These are phyloP conservation scores for Heliconius erato DNA, from an alignment of 2,888 invertebrate species.

Conservation along the genomic window DNA sequence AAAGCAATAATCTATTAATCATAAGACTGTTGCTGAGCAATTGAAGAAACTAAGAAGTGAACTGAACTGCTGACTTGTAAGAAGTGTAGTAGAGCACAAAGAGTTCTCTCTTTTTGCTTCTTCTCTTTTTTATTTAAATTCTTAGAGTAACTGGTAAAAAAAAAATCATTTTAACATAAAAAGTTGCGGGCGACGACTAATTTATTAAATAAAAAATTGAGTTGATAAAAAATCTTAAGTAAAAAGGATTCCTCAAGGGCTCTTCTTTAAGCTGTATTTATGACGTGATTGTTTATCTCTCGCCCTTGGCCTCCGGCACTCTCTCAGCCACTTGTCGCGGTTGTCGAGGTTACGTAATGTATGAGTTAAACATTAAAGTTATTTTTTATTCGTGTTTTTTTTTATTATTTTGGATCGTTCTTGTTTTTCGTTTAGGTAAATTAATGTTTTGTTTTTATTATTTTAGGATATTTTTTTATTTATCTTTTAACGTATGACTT, in stretches of 20 bases:
- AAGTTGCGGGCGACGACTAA: too few species aligned
- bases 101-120: too few species aligned
- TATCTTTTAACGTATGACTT: too few species aligned
- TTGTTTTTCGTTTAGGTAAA: background rate
- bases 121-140: background rate
- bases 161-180: too few species aligned
- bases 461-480: background rate
- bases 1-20: too few species aligned
- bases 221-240: background rate
- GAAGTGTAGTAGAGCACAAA: too few species aligned
- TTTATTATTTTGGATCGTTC: background rate
- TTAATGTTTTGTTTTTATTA: background rate
- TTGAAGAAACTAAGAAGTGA: too few species aligned
- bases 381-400: background rate
- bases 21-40: too few species aligned
- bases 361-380: background rate
- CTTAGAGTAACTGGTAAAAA: background rate
- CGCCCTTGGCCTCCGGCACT: background rate
- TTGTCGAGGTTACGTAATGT: background rate
- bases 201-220: background rate
- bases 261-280: conserved; percentile 2
- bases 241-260: background rate
- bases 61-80: too few species aligned
- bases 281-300: conserved; percentile 1
- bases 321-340: background rate